phyloP scores from a whole-genome alignment of 2,888 invertebrate genomes.

The Megastigmus dorsalis region DNA sequence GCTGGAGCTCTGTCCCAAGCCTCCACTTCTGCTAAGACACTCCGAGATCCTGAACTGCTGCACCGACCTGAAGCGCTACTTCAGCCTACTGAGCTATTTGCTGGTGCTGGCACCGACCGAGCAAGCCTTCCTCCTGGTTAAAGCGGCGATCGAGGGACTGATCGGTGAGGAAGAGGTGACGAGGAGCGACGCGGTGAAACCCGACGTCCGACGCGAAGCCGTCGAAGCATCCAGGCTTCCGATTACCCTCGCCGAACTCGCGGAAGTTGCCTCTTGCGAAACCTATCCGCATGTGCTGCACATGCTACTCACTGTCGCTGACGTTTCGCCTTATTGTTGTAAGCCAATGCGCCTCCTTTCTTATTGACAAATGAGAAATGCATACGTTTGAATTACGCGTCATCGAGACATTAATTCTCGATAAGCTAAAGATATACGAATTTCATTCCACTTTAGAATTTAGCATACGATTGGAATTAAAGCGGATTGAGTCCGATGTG shows the following conservation, averaged over 20 bases:
- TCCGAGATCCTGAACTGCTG: constrained; percentile 64
- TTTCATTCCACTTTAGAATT: too few species aligned
- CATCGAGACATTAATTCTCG: too few species aligned
- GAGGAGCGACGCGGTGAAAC: constrained; percentile 55
- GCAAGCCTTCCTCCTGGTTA: not conserved
- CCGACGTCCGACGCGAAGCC: constrained; percentile 59
- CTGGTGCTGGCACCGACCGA: constrained; percentile 61
- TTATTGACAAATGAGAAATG: too few species aligned
- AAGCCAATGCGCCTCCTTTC: too few species aligned
- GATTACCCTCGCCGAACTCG: constrained; percentile 64
- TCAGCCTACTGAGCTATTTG: constrained; percentile 68
- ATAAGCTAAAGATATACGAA: too few species aligned
- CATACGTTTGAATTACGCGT: too few species aligned
- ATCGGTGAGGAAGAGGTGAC: not conserved
- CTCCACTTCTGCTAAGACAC: constrained; percentile 65
- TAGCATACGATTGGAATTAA: too few species aligned
- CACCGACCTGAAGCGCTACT: constrained; percentile 67
- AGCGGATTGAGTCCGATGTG: too few species aligned
- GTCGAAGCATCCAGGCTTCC: constrained; percentile 70
- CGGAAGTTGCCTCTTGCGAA: constrained; percentile 64
- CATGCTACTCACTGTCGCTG: constrained; percentile 62
- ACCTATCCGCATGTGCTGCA: constrained; percentile 67
- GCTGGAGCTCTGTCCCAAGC: constrained; percentile 65
- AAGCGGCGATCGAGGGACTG: constrained; percentile 10
- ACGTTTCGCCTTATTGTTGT: constrained; percentile 67